These are phyloP conservation scores for Phalacrocorax pelagicus DNA, from an alignment of 2,113 vertebrate species.

Conservation along the genomic window DNA sequence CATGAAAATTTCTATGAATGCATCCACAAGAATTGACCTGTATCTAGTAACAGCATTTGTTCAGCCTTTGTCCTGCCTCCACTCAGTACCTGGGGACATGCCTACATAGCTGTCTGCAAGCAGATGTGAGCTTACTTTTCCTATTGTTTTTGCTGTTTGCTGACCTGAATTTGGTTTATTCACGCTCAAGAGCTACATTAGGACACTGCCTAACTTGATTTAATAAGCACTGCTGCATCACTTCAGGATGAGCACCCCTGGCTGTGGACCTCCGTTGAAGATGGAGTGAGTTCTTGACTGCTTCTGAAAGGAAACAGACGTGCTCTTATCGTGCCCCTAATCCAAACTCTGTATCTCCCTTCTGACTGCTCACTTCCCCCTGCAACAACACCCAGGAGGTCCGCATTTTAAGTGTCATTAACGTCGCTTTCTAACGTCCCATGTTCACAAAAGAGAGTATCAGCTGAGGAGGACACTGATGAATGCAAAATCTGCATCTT, in stretches of 20 bases:
- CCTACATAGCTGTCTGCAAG: not conserved
- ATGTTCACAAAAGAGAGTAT: not conserved
- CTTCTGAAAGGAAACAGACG: not conserved
- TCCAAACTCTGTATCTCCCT: not conserved
- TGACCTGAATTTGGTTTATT: not conserved
- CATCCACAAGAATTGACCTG: not conserved
- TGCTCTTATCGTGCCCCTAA: not conserved
- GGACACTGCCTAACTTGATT: not conserved
- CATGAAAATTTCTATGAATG: not conserved
- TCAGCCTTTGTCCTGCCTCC: not conserved
- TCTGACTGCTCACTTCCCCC: not conserved
- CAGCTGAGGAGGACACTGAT: not conserved
- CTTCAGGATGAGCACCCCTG: not conserved
- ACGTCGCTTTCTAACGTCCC: not conserved
- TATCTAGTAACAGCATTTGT: not conserved
- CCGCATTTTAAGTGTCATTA: not conserved
- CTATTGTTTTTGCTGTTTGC: not conserved
- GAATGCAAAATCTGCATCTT: not conserved
- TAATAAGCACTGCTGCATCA: not conserved
- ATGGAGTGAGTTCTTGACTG: not conserved
- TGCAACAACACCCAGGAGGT: not conserved
- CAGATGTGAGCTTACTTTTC: not conserved
- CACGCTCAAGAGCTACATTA: not conserved
- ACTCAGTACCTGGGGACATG: not conserved
- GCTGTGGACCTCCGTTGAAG: not conserved